These are phyloP conservation scores for Agraylea sexmaculata DNA, from an alignment of 1,140 invertebrate genomes.

Conservation along the genomic window DNA sequence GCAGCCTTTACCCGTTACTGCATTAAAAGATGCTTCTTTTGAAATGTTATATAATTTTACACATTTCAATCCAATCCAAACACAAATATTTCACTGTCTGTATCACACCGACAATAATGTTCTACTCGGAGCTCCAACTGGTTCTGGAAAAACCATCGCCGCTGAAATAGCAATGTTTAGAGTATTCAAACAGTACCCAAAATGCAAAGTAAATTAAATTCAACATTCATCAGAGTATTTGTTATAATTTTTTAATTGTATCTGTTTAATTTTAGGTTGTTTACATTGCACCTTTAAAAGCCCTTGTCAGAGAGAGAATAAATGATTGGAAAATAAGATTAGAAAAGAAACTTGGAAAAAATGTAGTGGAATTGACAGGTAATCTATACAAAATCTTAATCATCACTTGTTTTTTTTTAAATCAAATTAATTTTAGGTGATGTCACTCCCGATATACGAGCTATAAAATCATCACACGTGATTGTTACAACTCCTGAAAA, in stretches of 20 bases:
- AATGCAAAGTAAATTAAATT: slow-evolving; percentile 55
- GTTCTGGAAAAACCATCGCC: slow-evolving; percentile 96
- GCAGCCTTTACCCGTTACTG: slow-evolving; percentile 77
- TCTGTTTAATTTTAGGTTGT: slow-evolving; percentile 54
- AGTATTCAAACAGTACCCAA: slow-evolving; percentile 74
- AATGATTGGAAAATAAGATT: slow-evolving; percentile 93
- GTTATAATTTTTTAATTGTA: slow-evolving; percentile 11
- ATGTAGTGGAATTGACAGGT: slow-evolving; percentile 91
- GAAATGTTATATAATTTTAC: slow-evolving; percentile 82
- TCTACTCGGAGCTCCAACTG: slow-evolving; percentile 92
- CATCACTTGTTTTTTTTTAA: neutral
- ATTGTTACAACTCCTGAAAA: slow-evolving; percentile 99
- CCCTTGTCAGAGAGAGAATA: slow-evolving; percentile 91
- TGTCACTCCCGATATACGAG: slow-evolving; percentile 82
- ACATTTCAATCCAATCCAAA: slow-evolving; percentile 99
- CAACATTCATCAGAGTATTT: slow-evolving; percentile 2
- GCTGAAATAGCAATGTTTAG: slow-evolving; percentile 97
- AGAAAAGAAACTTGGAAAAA: slow-evolving; percentile 63
- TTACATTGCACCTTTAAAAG: slow-evolving; percentile 98
- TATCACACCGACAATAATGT: slow-evolving; percentile 95
- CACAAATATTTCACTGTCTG: slow-evolving; percentile 93
- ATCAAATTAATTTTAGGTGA: slow-evolving; percentile 45
- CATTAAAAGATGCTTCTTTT: slow-evolving; percentile 63
- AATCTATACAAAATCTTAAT: slow-evolving; percentile 39
- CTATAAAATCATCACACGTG: slow-evolving; percentile 74